Evolutionary conservation across 1,140 invertebrate species (phyloP), one percentile per base, ranked within the genome.

Genomic region (Ostrea denselamellosa): DNA sequence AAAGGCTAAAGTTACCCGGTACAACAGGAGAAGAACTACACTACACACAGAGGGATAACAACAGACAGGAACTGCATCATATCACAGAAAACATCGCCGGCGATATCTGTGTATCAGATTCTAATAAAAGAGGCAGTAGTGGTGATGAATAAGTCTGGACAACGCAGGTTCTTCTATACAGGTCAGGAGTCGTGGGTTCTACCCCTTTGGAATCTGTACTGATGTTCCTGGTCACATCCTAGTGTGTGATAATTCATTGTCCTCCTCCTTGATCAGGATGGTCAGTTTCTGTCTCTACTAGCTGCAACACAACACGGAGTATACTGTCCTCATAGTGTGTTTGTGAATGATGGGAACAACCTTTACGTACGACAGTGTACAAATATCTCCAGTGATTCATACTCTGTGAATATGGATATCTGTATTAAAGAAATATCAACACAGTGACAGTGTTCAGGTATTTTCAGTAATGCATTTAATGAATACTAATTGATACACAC

Each of bases 311-410:
- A 68, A 68, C 65, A 68, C 19, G 65, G 65, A n/a, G 22, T 68
- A 68, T 9, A 68, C 9, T n/a, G 19, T 68, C 65, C 65, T 9
- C 22, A 58, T 19, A 58, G 56, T 19, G 56, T 58, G 56, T 58
- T 10, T 58, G 56, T 58, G 56, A 19, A 58, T 58, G 56, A 58
- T 2, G 12, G 19, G n/a, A n/a, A n/a, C n/a, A n/a, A n/a, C n/a
- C n/a, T n/a, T n/a, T n/a, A n/a, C n/a, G n/a, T n/a, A n/a, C 12
- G 56, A 58, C 56, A 58, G 65, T 68, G 65, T 68, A 68, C 65
- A 68, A 68, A n/a, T 68, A 68, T 68, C 65, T 68, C 7, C 65
- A 68, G 22, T 68, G 65, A 56, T 56, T 56, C 54, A 12, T 12
- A 56, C 17, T 56, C 54, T 56, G 17, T 9, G 9, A 56, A 12